A percentile compares a stretch with the other conserved stretches of the same genome.
phyloP scores from a whole-genome alignment of 2,888 invertebrate species.

The Thereva unica region DNA sequence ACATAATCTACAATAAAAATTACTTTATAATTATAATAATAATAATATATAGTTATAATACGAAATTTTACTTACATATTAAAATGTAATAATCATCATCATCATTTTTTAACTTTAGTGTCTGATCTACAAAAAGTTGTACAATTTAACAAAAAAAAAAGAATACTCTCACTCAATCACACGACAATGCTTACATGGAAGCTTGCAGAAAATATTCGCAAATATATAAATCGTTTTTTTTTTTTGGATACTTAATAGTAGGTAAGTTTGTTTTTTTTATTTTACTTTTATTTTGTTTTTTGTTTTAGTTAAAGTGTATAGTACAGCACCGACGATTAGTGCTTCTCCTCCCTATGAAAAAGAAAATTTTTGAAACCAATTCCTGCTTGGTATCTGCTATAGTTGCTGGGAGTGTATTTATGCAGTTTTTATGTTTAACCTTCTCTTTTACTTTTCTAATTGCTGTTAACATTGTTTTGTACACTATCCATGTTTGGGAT shows the following conservation, averaged over 20 bases:
- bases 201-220: constrained; percentile 23
- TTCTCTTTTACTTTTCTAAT: constrained; percentile 40
- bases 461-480: constrained; percentile 51
- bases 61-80: too few relatives aligned
- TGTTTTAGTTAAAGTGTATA: constrained; percentile 5
- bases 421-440: not conserved
- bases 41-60: too few relatives aligned
- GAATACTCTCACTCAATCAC: constrained; percentile 16
- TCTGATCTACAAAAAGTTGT: constrained; percentile 4
- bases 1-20: too few relatives aligned
- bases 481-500: constrained; percentile 80
- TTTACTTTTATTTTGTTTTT: too few relatives aligned
- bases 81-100: too few relatives aligned
- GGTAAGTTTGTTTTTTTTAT: too few relatives aligned
- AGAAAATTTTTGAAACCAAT: constrained; percentile 4
- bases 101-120: constrained; percentile 6
- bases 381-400: constrained; percentile 7
- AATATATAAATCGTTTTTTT: constrained; percentile 17
- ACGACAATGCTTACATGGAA: constrained; percentile 26
- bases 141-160: constrained; percentile 3
- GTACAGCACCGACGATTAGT: constrained; percentile 23
- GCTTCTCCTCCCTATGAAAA: constrained; percentile 6
- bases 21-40: too few relatives aligned
- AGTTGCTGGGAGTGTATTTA: not conserved
- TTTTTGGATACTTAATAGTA: constrained; percentile 11